phyloP scores from a whole-genome alignment of 2,888 invertebrate species.

The Dynastes tityus region DNA sequence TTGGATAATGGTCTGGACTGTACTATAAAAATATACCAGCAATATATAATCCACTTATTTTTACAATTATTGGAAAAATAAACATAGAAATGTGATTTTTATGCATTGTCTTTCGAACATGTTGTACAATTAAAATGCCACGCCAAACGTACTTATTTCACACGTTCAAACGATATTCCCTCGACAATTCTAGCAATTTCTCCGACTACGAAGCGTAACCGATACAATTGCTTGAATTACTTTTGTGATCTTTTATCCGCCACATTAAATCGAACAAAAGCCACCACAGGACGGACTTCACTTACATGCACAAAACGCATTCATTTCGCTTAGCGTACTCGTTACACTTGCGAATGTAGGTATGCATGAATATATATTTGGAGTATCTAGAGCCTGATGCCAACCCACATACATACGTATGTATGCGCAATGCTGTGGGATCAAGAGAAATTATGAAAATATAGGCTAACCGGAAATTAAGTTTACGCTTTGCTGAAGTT shows the following conservation, averaged over 20 bases:
- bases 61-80: too few relatives aligned
- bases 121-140: too few relatives aligned
- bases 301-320: constrained; percentile 11
- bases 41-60: too few relatives aligned
- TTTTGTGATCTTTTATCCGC: constrained; percentile 14
- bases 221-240: constrained; percentile 19
- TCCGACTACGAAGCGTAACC: not conserved
- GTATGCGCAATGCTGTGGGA: not conserved
- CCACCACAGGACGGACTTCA: constrained; percentile 14
- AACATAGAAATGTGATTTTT: too few relatives aligned
- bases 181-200: too few relatives aligned
- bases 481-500: constrained; percentile 44
- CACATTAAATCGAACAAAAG: constrained; percentile 37
- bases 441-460: constrained; percentile 46
- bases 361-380: not conserved
- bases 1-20: too few relatives aligned
- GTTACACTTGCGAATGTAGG: not conserved
- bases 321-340: not conserved
- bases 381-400: too few relatives aligned
- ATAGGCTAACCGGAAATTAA: constrained; percentile 44
- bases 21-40: too few relatives aligned
- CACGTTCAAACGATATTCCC: too few relatives aligned
- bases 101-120: too few relatives aligned
- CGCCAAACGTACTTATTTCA: too few relatives aligned
- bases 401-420: not conserved